Evolutionary conservation across 1,140 invertebrate species (phyloP).

Genomic region (Diachasma alloeum): DNA sequence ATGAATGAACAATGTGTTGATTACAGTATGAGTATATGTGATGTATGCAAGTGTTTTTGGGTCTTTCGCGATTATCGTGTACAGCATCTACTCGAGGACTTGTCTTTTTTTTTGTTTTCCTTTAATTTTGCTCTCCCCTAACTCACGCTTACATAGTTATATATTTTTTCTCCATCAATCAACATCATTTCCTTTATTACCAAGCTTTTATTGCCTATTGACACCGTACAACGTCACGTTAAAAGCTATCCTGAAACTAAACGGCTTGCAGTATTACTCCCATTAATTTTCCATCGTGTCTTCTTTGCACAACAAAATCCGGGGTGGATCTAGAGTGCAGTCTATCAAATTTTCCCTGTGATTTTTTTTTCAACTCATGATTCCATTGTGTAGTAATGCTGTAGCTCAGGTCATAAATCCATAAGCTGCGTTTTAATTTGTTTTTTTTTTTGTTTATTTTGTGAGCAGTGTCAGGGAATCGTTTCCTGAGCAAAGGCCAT

Average conservation of each 20-base stretch:
- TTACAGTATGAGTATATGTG: constrained; percentile 11
- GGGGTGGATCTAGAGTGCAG: not conserved
- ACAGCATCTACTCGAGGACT: not conserved
- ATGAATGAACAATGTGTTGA: not conserved
- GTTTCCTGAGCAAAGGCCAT: constrained; percentile 43
- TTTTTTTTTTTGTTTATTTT: not conserved
- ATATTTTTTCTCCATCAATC: not conserved
- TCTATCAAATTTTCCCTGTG: not conserved
- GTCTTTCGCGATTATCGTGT: not conserved
- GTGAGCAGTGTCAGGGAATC: constrained; percentile 18
- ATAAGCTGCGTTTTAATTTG: not conserved
- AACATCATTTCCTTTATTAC: not conserved
- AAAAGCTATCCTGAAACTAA: constrained; percentile 14
- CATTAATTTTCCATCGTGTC: not conserved
- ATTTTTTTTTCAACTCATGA: not conserved
- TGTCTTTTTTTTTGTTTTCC: constrained; percentile 10
- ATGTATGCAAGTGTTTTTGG: constrained; percentile 6
- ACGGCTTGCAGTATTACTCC: constrained; percentile 9
- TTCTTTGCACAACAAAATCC: no score
- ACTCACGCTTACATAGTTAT: constrained; percentile 1
- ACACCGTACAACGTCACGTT: constrained; percentile 2
- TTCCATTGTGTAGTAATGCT: not conserved
- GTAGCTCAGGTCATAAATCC: constrained; percentile 10
- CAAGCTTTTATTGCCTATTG: constrained; percentile 11
- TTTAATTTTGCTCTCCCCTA: constrained; percentile 5